Conservation (phyloP, 2,113 vertebrate species). For the Poecilia latipinna region DNA sequence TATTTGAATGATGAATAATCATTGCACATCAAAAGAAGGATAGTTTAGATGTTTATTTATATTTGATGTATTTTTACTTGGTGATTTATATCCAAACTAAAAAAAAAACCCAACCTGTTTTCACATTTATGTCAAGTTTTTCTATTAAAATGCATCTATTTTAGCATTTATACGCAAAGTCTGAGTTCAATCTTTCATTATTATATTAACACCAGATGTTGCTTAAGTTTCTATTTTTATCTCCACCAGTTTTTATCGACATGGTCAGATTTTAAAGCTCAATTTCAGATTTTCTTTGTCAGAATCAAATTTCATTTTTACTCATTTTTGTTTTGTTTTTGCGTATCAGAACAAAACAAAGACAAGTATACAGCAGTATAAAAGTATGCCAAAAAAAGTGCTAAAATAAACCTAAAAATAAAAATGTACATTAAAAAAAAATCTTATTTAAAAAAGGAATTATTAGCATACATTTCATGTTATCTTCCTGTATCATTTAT, state of each 20-base stretch:
- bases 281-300: too few species aligned
- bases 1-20: constrained; percentile 22
- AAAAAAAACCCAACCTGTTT: not conserved
- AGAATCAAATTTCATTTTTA: not conserved
- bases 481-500: too few species aligned
- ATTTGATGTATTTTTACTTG: too few species aligned
- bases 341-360: not conserved
- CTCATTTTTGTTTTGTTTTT: not conserved
- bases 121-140: constrained; percentile 5
- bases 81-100: too few species aligned
- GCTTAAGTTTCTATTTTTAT: not conserved
- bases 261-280: not conserved
- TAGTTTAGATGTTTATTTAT: too few species aligned
- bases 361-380: too few species aligned
- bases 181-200: not conserved
- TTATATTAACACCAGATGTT: not conserved
- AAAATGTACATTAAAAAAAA: too few species aligned
- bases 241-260: not conserved
- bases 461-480: too few species aligned
- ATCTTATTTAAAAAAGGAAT: too few species aligned
- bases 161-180: not conserved
- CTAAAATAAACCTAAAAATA: too few species aligned
- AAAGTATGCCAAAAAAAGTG: too few species aligned
- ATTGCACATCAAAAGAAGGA: constrained; percentile 34
- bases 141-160: not conserved